Conservation (phyloP, 2,797 vertebrate genomes). For the Micropoecilia bifurca region DNA sequence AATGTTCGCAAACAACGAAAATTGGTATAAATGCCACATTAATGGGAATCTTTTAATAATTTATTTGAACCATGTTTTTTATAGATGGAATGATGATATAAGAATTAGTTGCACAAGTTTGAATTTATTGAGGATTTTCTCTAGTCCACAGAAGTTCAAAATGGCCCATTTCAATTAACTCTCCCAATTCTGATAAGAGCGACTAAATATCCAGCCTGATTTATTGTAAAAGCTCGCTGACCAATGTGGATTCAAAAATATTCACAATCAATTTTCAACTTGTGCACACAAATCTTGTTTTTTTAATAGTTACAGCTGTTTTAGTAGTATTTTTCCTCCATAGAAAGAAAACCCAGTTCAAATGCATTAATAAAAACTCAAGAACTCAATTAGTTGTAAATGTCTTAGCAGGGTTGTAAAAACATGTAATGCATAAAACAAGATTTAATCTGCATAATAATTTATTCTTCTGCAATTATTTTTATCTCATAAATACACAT, state of each 20-base stretch:
- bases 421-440: not conserved
- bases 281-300: not conserved
- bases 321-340: not conserved
- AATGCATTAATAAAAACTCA: not conserved
- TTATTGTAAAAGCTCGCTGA: not conserved
- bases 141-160: not conserved
- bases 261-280: not conserved
- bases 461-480: conserved; percentile 1
- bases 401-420: not conserved
- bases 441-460: not conserved
- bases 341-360: not conserved
- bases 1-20: not conserved
- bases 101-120: not conserved
- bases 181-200: not conserved
- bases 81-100: not conserved
- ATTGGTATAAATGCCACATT: not conserved
- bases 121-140: not conserved
- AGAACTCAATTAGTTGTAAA: not conserved
- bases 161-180: not conserved
- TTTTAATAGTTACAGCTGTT: not conserved
- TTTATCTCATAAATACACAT: not conserved
- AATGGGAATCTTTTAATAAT: not conserved
- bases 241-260: not conserved
- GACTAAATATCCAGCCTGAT: not conserved
- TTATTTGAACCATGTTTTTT: not conserved